Evolutionary conservation across 2,113 vertebrate genomes (phyloP), one percentile per base, ranked within the genome.

Genomic region (Oreotrochilus melanogaster): DNA sequence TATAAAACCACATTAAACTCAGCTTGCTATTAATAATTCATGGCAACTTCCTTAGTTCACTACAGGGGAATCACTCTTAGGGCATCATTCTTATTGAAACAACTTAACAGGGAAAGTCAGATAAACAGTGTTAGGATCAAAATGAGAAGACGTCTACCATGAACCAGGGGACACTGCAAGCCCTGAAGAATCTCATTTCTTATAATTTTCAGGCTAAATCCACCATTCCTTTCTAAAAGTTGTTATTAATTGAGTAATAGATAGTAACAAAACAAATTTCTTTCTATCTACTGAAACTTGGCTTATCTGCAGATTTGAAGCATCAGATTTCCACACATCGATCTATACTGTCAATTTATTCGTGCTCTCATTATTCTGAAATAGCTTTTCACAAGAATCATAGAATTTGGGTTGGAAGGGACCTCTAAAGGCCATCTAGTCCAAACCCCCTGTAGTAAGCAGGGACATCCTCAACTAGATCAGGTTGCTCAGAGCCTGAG

Each of bases 11-110:
- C 88, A 95, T 96, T 94, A 92, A 96, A 94, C 80, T 94, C 28
- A 1, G 75, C 9, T 83, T 93, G 86, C 61, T 88, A 97, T 98
- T 96, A 98, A 98, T 97, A 98, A 98, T 98, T 96, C 94, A 98
- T 96, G 53, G 72, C 37, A 37, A 88, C 87, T 96, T 96, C 81
- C 93, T 96, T 88, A 85, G 96, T 95, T 98, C 96, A 89, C 93
- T 78, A 92, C 84, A 87, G 95, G 89, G 82, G 83, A 94, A 96
- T 95, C 79, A 92, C 94, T 98, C 92, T 89, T 76, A 96, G 80
- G 94, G 82, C 82, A 96, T 81, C 54, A 48, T 57, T 96, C 94
- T 93, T 82, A 91, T 4, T 86, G 86, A 95, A 96, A 95, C 57
- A 94, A 88, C 60, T 54, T 93, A 93, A 95, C 72, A 31, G 75